Evolutionary conservation across 2,797 vertebrate genomes (phyloP).

Genomic region (Hydrolagus colliei): DNA sequence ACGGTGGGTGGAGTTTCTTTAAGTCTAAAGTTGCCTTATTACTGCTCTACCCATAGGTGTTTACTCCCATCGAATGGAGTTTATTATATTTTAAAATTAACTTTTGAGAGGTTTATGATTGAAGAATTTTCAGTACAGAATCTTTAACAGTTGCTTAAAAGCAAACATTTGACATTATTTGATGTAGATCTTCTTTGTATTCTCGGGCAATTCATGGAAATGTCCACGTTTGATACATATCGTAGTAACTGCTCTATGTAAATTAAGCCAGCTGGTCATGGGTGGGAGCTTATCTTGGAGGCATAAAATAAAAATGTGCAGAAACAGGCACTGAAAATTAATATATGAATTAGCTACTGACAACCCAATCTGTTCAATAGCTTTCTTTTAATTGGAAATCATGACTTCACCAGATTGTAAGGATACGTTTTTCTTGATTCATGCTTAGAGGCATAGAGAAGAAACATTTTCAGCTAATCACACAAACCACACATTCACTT

Average conservation of each 20-base stretch:
- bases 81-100: background rate
- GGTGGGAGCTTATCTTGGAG: constrained; percentile 16
- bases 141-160: background rate
- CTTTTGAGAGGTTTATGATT: background rate
- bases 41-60: too few species aligned
- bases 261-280: constrained; percentile 18
- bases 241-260: background rate
- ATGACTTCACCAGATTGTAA: constrained; percentile 5
- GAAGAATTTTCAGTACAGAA: background rate
- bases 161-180: background rate
- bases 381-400: constrained; percentile 28
- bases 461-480: constrained; percentile 1
- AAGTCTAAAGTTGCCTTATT: background rate
- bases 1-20: too few species aligned
- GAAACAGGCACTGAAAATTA: constrained; percentile 19
- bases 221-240: background rate
- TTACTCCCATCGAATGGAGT: background rate
- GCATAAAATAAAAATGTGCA: constrained; percentile 21
- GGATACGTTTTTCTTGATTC: constrained; percentile 28
- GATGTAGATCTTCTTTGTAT: background rate
- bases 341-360: constrained; percentile 15
- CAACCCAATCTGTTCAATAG: constrained; percentile 31
- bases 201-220: background rate
- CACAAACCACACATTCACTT: constrained; percentile 13
- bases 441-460: constrained; percentile 7